Evolutionary conservation across 1,140 invertebrate genomes (phyloP), one percentile per base, ranked within the genome.

Genomic region (Pseudomyrmex sp.): DNA sequence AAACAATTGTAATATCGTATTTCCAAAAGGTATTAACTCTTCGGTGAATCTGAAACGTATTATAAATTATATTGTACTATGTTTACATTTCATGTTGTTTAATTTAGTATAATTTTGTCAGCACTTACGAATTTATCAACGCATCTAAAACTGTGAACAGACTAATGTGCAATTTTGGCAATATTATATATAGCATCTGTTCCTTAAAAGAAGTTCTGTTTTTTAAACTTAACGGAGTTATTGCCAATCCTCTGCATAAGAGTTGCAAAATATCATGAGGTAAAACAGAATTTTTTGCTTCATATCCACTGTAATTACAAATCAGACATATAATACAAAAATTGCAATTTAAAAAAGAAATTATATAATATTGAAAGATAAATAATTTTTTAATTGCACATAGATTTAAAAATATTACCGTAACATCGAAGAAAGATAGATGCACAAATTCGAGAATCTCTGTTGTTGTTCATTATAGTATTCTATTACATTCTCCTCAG

Each of bases 391-490:
- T 74, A 75, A 61, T 82, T 13, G 59, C 50, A 69, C 52, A 54
- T 59, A 82, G 12, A 84, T 66, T 70, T 59, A 75, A 46, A 7
- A 56, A 10, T 87, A 13, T 7, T 85, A 93, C 93, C 87, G 61
- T 9, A 93, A 82, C 88, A 93, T 92, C 18, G 87, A 90, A 10
- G 91, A 90, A 10, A 94, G 87, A 75, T 91, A 93, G 62, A 83
- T 35, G 75, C 92, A 92, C 4, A 94, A 52, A 84, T 94, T 94
- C 1, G 46, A 72, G 66, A 93, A 92, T 85, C 93, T 89, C 61
- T 80, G 85, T 82, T 91, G 88, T 9, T 93, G 75, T 9, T 52
- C 52, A 2, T 83, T 66, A 66, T 92, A 93, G 65, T 90, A 92
- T 20, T 91, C 76, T 20, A 92, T 48, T 20, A 91, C 50, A 84